Percentiles rank a stretch among this genome's conserved stretches.
Conservation (phyloP, 2,888 invertebrate genomes). For the Tuberolachnus salignus region DNA sequence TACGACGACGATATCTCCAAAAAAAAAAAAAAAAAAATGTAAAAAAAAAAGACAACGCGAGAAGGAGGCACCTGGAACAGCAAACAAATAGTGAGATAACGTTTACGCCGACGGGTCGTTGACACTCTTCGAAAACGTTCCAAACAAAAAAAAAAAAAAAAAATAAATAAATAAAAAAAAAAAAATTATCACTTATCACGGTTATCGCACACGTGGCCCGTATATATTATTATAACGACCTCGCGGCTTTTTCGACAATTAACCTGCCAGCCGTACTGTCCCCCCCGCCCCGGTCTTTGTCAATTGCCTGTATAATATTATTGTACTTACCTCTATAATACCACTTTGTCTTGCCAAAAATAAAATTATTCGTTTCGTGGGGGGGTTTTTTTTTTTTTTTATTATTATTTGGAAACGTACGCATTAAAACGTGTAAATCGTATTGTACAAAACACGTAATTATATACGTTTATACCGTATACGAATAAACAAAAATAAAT, state of each 20-base stretch:
- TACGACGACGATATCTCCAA: neutral
- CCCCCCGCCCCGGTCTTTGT: slow-evolving; percentile 5
- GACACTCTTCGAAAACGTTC: slow-evolving; percentile 30
- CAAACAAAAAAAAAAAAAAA: too few species aligned
- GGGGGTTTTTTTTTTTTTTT: too few species aligned
- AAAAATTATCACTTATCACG: neutral
- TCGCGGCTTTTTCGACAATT: neutral
- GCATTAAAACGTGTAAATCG: too few species aligned
- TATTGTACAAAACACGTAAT: too few species aligned
- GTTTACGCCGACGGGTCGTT: slow-evolving; percentile 34
- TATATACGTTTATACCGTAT: too few species aligned
- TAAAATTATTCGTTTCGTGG: too few species aligned
- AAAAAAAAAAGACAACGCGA: too few species aligned
- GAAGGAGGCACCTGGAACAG: slow-evolving; percentile 21
- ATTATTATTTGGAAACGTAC: too few species aligned
- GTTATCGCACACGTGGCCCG: too few species aligned
- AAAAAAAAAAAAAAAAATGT: too few species aligned
- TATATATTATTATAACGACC: neutral
- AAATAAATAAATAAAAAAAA: neutral
- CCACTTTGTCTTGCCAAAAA: slow-evolving; percentile 6
- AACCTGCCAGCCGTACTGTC: too few species aligned
- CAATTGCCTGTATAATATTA: neutral
- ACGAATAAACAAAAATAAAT: too few species aligned
- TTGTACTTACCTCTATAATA: neutral
- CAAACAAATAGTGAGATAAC: slow-evolving; percentile 46